Evolutionary conservation across 2,113 vertebrate genomes (phyloP), one percentile per base, ranked within the genome.

Genomic region (Neolamprologus falcicula): DNA sequence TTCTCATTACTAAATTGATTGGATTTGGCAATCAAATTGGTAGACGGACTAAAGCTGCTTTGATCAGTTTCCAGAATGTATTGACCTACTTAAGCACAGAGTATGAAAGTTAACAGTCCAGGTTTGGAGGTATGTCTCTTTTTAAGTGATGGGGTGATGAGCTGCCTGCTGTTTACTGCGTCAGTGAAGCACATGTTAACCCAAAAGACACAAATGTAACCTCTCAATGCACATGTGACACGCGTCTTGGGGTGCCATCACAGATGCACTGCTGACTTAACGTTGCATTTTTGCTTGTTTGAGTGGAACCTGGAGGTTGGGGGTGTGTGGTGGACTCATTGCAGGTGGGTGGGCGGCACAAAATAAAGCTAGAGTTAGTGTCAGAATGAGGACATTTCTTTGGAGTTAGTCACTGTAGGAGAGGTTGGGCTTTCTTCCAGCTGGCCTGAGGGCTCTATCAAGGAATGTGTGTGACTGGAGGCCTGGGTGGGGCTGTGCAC

Each of bases 391-490:
- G 92, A 96, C 95, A 96, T 97, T 97, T 95, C 95, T 96, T 93
- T 93, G 88, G 91, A 92, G 94, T 97, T 96, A 96, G 95, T 97
- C 96, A 97, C 85, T 80, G 93, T 63, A 90, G 96, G 95, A 96
- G 96, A 95, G 95, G 94, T 95, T 92, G 94, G 97, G 97, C 97
- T 88, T 83, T 78, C 84, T 95, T 97, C 96, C 96, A 96, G 96
- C 94, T 97, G 95, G 96, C 94, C 93, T 95, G 93, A 93, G 89
- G 45, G 96, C 92, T 96, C 93, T 95, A 95, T 96, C 93, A 95
- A 96, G 93, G 96, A 97, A 97, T 97, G 96, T 92, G 92, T 96
- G 92, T 95, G 96, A 96, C 96, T 96, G 83, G 93, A 96, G 96
- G 95, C 93, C 95, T 93, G 96, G 96, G 96, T 96, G 96, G 96